Evolutionary conservation across 2,113 vertebrate genomes (phyloP), one percentile per base, ranked within the genome.

Genomic region (Paralichthys olivaceus): DNA sequence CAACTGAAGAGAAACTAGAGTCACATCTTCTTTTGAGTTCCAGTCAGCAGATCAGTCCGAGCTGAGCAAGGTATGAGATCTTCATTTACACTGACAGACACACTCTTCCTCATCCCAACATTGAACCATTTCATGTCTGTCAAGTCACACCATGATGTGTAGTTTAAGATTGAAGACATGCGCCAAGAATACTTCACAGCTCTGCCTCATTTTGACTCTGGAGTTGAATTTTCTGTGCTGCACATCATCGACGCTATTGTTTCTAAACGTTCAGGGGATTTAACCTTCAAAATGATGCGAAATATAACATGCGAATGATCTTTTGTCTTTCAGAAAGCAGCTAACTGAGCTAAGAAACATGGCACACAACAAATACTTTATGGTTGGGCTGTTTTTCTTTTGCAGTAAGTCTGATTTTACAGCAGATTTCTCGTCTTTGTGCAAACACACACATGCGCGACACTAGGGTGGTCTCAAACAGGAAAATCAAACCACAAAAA

Each of bases 401-500:
- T 80, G 65, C 69, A 69, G 93, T 94, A 64, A 90, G 93, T 90
- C 34, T 29, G 0, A 32, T 72, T 68, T 67, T 6, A 23, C 20
- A 7, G 47, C 47, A 1, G 11, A 5, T 72, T 53, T 20, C 0
- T 26, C 5, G 9, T 37, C 34, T 20, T 28, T 19, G 7, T 23
- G 14, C 7, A 75, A 12, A 45, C n/a, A 8, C 34, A 14, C 4
- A 45, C 6, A 40, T 0, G 15, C 56, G 29, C 26, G 13, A 32
- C 28, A 12, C 1, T 17, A 20, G n/a, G 49, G 81, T 64, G 76
- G 77, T 79, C 84, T 69, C 68, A 32, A 9, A 89, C 88, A 91
- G 91, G 93, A 93, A 91, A 80, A 66, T 25, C 13, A 75, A 88
- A 90, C 90, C 90, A 84, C 86, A 85, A 22, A 34, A 5, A 40